Conservation (phyloP, 2,797 vertebrate species). For the Eospalax fontanierii region DNA sequence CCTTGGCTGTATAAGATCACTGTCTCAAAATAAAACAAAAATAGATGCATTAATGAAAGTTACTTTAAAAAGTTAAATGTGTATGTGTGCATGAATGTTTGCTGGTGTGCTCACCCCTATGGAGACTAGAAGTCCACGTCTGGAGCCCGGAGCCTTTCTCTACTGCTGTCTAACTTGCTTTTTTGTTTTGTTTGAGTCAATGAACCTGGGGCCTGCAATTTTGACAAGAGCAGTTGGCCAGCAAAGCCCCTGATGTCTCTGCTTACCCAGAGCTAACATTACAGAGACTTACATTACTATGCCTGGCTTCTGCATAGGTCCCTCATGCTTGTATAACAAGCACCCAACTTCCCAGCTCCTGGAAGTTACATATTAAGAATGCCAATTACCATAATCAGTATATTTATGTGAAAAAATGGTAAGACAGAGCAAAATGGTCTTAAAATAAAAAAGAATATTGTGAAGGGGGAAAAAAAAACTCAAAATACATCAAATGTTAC, state of each 20-base stretch:
- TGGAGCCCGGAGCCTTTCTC: background rate
- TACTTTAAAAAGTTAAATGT: background rate
- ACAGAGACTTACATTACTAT: background rate
- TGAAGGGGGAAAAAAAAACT: too few relatives aligned
- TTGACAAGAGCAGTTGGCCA: background rate
- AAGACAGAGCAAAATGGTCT: too few relatives aligned
- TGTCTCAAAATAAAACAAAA: background rate
- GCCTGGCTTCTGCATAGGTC: background rate
- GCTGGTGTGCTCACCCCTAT: background rate
- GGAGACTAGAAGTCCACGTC: background rate
- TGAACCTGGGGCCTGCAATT: background rate
- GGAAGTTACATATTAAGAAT: background rate
- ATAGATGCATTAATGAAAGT: background rate
- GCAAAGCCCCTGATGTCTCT: background rate
- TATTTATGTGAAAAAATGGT: constrained; percentile 47
- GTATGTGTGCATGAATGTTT: background rate
- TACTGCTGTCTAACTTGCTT: background rate
- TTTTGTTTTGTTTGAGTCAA: background rate
- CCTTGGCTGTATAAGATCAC: background rate
- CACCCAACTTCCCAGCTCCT: background rate
- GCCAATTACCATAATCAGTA: background rate
- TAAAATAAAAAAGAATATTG: too few relatives aligned
- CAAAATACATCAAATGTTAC: too few relatives aligned
- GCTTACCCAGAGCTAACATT: background rate
- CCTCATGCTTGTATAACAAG: background rate